phyloP scores from a whole-genome alignment of 2,888 invertebrate genomes.

The Myopa testacea region DNA sequence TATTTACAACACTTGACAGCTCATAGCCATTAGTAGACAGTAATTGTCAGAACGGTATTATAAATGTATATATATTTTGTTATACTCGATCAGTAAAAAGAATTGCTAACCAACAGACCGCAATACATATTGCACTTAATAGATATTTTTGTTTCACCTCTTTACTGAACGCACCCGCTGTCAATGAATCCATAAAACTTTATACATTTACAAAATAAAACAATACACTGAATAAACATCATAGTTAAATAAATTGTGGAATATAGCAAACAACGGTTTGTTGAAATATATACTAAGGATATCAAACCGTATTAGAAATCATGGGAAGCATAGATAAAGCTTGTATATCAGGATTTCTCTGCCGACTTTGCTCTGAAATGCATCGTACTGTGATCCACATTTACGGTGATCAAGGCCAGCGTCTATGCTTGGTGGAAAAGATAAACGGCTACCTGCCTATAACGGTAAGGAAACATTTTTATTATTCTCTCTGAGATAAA shows the following conservation, averaged over 20 bases:
- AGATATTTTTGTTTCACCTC: neutral
- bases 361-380: slow-evolving; percentile 87
- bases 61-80: too few species aligned
- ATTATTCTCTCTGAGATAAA: neutral
- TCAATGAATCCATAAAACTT: slow-evolving; percentile 29
- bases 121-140: too few species aligned
- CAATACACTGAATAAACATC: neutral
- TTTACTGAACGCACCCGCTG: slow-evolving; percentile 28
- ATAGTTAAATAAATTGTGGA: slow-evolving; percentile 1
- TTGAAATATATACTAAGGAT: neutral
- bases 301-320: neutral
- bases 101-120: too few species aligned
- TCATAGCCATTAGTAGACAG: too few species aligned
- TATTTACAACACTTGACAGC: too few species aligned
- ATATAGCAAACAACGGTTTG: neutral
- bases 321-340: slow-evolving; percentile 89
- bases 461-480: slow-evolving; percentile 71
- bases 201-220: slow-evolving; percentile 29
- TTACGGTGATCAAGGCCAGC: slow-evolving; percentile 83
- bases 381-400: slow-evolving; percentile 85
- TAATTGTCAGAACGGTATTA: too few species aligned
- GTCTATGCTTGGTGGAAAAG: slow-evolving; percentile 81
- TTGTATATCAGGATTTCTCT: slow-evolving; percentile 84
- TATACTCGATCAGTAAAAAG: too few species aligned
- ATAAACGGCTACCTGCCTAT: slow-evolving; percentile 85